phyloP scores from a whole-genome alignment of 2,797 vertebrate species.

The Triplophysa bombifrons region DNA sequence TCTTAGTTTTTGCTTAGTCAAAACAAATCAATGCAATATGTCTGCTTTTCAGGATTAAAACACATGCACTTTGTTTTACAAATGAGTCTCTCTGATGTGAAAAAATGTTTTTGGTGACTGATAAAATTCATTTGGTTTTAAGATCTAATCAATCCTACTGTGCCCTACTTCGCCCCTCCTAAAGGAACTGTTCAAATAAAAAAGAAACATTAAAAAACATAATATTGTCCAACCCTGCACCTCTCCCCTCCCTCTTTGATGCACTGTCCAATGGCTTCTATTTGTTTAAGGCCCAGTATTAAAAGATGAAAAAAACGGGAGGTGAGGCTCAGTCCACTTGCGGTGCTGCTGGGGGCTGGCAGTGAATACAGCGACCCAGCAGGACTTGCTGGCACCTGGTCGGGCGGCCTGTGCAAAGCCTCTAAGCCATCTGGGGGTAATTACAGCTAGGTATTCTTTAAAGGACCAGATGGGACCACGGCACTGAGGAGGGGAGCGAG shows the following conservation, averaged over 20 bases:
- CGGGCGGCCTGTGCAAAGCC: conserved; percentile 82
- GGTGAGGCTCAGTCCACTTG: conserved; percentile 88
- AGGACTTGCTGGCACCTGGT: conserved; percentile 95
- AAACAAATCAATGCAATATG: conserved; percentile 63
- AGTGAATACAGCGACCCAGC: conserved; percentile 91
- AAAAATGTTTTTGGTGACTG: background rate
- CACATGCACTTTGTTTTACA: conserved; percentile 57
- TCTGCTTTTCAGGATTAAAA: conserved; percentile 54
- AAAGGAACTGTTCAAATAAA: conserved; percentile 15
- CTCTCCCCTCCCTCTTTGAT: background rate
- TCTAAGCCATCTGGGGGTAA: conserved; percentile 99
- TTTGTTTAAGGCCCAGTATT: conserved; percentile 83
- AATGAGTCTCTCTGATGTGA: conserved; percentile 44
- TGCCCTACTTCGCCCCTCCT: background rate
- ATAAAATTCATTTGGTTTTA: background rate
- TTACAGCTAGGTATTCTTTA: conserved; percentile 99
- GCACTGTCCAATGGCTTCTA: conserved; percentile 69
- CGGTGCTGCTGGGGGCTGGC: conserved; percentile 79
- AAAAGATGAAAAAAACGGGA: conserved; percentile 77
- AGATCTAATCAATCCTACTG: background rate
- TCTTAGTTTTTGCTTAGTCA: conserved; percentile 51
- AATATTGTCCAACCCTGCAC: conserved; percentile 57
- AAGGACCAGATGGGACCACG: conserved; percentile 96
- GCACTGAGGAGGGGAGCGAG: conserved; percentile 76
- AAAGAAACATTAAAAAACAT: conserved; percentile 19